Evolutionary conservation across 1,140 invertebrate species (phyloP), one percentile per base, ranked within the genome.

Genomic region (Microplitis mediator): DNA sequence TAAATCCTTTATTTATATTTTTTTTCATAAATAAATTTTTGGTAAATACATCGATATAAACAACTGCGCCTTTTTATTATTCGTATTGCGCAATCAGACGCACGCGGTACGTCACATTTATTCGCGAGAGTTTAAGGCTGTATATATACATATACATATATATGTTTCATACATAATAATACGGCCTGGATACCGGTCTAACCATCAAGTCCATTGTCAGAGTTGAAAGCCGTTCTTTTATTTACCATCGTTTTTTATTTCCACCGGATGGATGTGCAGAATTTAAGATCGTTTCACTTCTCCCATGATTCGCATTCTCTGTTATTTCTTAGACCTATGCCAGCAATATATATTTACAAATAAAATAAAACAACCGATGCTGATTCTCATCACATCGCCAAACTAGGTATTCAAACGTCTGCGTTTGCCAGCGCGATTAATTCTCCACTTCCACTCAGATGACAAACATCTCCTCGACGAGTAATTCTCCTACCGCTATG

Each of bases 31-130:
- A 45, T 11, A 45, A 0, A 45, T 45, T 45, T 45, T 45, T 6
- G 39, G 39, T 45, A 45, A 45, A 45, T 45, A 6, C 39, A 45
- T 45, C 39, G 5, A 45, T 45, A 45, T 23, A 23, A 23, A 23
- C 39, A 45, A 23, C 6, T 39, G 63, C 14, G 6, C 58, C 64
- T 72, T 72, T 67, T 72, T 60, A 72, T 67, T 72, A 72, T 67
- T 72, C 71, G 14, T 14, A 67, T 68, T 72, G 71, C 71, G 39
- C 61, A 72, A 72, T 50, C 39, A 32, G 34, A 31, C 32, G 5
- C 61, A 16, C 61, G 58, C 69, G 50, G 54, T 9, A 35, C 51
- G 51, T 72, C 64, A 72, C 71, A 64, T 72, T 36, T 32, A 34
- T 13, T 67, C 51, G 65, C 51, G 36, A 54, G 51, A 67, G 32